Evolutionary conservation across 1,140 invertebrate species (phyloP), one percentile per base, ranked within the genome.

Genomic region (Eciton burchellii): DNA sequence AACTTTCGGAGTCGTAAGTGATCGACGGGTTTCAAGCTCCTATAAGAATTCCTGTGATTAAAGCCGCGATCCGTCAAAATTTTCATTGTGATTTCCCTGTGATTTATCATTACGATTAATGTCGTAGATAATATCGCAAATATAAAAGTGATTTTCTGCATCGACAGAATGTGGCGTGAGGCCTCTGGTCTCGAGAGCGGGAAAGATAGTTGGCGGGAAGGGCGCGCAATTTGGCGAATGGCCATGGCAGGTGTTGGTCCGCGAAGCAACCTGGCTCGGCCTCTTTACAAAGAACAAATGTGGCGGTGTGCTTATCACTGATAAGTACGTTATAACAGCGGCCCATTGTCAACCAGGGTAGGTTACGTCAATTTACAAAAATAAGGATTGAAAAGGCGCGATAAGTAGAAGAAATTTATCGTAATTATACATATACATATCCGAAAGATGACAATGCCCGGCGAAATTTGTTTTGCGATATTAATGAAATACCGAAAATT

Each of bases 251-350:
- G 98, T 98, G 1, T 94, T 99, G 21, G 97, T 99, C 0, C 95
- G 97, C 70, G 98, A 99, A 93, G 97, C 97, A 6, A 98, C 98
- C 0, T 99, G 98, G 98, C 94, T 99, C 52, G 98, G 98, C 1
- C 95, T 99, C 0, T 98, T 98, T 91, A 98, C 98, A n/a, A 99
- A 99, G 92, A 98, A 99, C 92, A 99, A 99, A 93, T 99, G 98
- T 91, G 98, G 98, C 12, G 98, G 98, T 45, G 98, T 99, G 0
- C 95, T 99, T 3, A 98, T 98, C 84, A 97, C 97, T 9, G 96
- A 96, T 74, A 96, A 96, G 92, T 98, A 97, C 90, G 97, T 98
- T 4, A 96, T 97, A 72, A 99, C 98, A 0, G 98, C 98, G 0
- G 98, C 98, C 11, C 98, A 99, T 95, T 99, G 98, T 94, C 98